phyloP scores from a whole-genome alignment of 2,797 vertebrate genomes.

The Poeciliopsis presidionis region DNA sequence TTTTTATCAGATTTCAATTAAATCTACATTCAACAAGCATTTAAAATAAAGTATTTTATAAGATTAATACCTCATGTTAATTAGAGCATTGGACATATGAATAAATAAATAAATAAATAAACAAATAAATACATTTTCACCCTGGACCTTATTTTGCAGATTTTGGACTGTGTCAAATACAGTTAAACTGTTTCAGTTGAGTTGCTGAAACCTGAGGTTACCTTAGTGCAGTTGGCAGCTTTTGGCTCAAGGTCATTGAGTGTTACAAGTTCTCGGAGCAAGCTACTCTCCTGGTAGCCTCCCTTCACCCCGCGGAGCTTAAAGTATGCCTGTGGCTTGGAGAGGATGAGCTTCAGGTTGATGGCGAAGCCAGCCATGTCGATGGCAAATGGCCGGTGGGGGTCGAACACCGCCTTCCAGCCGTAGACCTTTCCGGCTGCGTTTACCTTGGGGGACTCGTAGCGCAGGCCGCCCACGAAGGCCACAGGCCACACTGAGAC shows the following conservation, averaged over 20 bases:
- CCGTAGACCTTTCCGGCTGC: constrained; percentile 96
- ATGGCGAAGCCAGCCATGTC: constrained; percentile 99
- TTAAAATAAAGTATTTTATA: not conserved
- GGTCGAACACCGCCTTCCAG: constrained; percentile 98
- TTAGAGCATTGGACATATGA: not conserved
- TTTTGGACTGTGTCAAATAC: not conserved
- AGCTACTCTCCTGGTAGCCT: constrained; percentile 98
- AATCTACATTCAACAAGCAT: not conserved
- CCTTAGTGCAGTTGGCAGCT: constrained; percentile 99
- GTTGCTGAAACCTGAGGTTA: constrained; percentile 51
- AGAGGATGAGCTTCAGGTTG: constrained; percentile 94
- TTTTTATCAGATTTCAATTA: not conserved
- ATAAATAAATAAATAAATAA: not conserved
- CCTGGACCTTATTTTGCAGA: not conserved
- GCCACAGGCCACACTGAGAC: constrained; percentile 99
- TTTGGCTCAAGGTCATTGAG: constrained; percentile 97
- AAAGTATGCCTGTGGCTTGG: constrained; percentile 97
- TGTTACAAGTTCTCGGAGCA: constrained; percentile 95
- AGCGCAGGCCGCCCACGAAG: constrained; percentile 94
- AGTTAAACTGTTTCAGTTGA: not conserved
- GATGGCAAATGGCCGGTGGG: constrained; percentile 97
- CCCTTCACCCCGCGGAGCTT: constrained; percentile 97
- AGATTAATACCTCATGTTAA: not conserved
- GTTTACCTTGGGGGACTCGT: constrained; percentile 95
- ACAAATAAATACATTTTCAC: not conserved